A percentile compares a stretch with the other conserved stretches of the same genome.
phyloP scores from a whole-genome alignment of 2,797 vertebrate species.

The Hippoglossus hippoglossus region DNA sequence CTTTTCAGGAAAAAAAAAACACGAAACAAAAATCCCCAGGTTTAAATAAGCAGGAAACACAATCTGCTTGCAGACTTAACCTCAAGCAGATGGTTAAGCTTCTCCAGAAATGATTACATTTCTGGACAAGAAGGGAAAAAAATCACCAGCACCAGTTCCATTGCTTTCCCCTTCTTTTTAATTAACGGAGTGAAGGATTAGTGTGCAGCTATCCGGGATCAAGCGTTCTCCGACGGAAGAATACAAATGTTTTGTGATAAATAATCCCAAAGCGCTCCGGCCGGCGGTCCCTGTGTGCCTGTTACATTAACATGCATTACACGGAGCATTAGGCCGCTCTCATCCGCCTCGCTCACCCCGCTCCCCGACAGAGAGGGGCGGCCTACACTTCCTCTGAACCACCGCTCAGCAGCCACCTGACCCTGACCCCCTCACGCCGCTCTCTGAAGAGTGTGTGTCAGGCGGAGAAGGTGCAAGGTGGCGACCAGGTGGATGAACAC shows the following conservation, averaged over 20 bases:
- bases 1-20: slow-evolving; percentile 61
- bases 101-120: slow-evolving; percentile 94
- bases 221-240: slow-evolving; percentile 85
- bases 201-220: slow-evolving; percentile 89
- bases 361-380: slow-evolving; percentile 68
- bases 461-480: neutral
- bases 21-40: slow-evolving; percentile 78
- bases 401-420: slow-evolving; percentile 56
- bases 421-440: slow-evolving; percentile 56
- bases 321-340: slow-evolving; percentile 80
- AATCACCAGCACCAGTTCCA: slow-evolving; percentile 84
- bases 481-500: too few relatives aligned
- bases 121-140: slow-evolving; percentile 80
- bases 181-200: slow-evolving; percentile 94
- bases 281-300: slow-evolving; percentile 73
- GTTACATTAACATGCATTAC: slow-evolving; percentile 86
- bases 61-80: slow-evolving; percentile 91
- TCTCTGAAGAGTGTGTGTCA: neutral
- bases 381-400: slow-evolving; percentile 65
- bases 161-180: slow-evolving; percentile 91
- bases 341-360: slow-evolving; percentile 69
- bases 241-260: slow-evolving; percentile 89
- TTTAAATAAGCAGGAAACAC: slow-evolving; percentile 87
- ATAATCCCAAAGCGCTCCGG: slow-evolving; percentile 83
- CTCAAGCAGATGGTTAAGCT: slow-evolving; percentile 97